Evolutionary conservation across 2,113 vertebrate species (phyloP).

Genomic region (Notarius quadriscutis): DNA sequence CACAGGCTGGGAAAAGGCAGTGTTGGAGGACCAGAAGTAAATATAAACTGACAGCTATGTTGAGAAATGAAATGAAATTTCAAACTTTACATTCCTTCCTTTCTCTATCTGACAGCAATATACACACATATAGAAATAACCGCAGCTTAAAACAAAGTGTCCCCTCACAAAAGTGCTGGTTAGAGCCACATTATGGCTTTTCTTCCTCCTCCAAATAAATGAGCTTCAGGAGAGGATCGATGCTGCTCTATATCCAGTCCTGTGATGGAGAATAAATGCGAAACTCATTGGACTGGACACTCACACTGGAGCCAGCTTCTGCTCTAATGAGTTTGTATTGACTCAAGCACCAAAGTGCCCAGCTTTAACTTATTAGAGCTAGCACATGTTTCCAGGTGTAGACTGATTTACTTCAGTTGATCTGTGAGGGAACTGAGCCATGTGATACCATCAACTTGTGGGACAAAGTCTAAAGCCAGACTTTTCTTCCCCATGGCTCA

Average conservation of each 20-base stretch:
- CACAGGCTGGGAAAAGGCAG: slow-evolving; percentile 7
- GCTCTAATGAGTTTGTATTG: slow-evolving; percentile 65
- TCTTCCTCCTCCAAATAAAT: slow-evolving; percentile 55
- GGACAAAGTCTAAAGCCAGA: background rate
- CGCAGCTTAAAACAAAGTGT: slow-evolving; percentile 10
- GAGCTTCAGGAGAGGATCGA: slow-evolving; percentile 54
- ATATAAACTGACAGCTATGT: background rate
- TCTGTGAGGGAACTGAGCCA: background rate
- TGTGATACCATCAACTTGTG: background rate
- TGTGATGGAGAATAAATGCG: slow-evolving; percentile 60
- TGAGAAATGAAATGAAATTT: background rate
- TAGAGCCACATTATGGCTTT: slow-evolving; percentile 45
- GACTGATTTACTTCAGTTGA: slow-evolving; percentile 34
- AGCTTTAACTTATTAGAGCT: slow-evolving; percentile 62
- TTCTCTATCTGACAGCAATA: background rate
- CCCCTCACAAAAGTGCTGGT: slow-evolving; percentile 30
- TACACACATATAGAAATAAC: slow-evolving; percentile 4
- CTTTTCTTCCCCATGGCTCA: background rate
- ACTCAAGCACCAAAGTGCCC: slow-evolving; percentile 57
- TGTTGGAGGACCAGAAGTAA: slow-evolving; percentile 31
- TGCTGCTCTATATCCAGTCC: slow-evolving; percentile 46
- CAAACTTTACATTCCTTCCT: background rate
- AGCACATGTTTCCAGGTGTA: slow-evolving; percentile 54
- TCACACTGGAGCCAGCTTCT: slow-evolving; percentile 51
- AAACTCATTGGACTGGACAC: slow-evolving; percentile 60